These are phyloP conservation scores for Casuarius casuarius DNA, from an alignment of 2,113 vertebrate genomes.

Conservation along the genomic window DNA sequence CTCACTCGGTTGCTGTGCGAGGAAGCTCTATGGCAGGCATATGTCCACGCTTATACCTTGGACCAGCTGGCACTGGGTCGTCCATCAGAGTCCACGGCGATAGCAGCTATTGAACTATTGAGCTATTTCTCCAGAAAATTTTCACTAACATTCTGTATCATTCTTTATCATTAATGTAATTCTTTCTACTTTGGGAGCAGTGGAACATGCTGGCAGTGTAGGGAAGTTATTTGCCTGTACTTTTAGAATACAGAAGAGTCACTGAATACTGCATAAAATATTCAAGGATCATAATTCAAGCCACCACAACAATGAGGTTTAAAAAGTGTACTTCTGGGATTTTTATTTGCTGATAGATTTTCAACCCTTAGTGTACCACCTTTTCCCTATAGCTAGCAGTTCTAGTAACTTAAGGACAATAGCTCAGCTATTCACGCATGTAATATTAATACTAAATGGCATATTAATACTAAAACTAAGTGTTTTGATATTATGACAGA, in stretches of 20 bases:
- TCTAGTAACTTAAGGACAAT: background rate
- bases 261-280: background rate
- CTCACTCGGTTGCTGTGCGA: background rate
- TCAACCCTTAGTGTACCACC: background rate
- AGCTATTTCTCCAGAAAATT: background rate
- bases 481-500: background rate
- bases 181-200: background rate
- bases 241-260: background rate
- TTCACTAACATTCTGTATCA: background rate
- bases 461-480: background rate
- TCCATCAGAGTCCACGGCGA: background rate
- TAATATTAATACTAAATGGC: background rate
- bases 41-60: rapidly evolving
- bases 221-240: background rate
- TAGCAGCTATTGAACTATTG: background rate
- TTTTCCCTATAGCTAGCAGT: background rate
- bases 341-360: background rate
- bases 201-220: background rate
- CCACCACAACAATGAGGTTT: background rate
- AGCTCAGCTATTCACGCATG: background rate
- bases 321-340: background rate
- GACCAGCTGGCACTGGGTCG: background rate
- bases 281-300: background rate
- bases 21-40: background rate
- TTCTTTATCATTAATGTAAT: background rate